Conservation (phyloP, 2,113 vertebrate species). For the Myiagra hebetior region DNA sequence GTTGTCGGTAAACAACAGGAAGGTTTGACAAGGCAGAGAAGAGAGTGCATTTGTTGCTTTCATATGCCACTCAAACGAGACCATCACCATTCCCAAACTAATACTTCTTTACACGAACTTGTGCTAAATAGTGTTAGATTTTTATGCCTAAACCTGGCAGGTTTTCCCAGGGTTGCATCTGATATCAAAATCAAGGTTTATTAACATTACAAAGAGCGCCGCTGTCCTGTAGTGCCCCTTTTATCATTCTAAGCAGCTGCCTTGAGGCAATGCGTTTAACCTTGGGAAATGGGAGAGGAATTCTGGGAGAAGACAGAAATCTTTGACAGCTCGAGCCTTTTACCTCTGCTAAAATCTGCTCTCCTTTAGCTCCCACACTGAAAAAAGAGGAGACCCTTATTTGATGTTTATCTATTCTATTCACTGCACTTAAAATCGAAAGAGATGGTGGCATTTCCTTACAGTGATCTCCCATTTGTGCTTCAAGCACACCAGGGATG, state of each 20-base stretch:
- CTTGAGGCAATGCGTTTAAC: slow-evolving; percentile 78
- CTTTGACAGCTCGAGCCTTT: slow-evolving; percentile 69
- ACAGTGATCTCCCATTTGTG: slow-evolving; percentile 34
- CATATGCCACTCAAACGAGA: slow-evolving; percentile 62
- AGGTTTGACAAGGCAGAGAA: slow-evolving; percentile 38
- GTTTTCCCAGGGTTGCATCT: slow-evolving; percentile 77
- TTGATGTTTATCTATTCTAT: slow-evolving; percentile 69
- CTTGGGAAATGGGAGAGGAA: slow-evolving; percentile 80
- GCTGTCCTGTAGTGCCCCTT: slow-evolving; percentile 76
- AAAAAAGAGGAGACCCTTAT: slow-evolving; percentile 49
- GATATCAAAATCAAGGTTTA: slow-evolving; percentile 80
- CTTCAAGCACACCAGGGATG: neutral
- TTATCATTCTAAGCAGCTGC: slow-evolving; percentile 81
- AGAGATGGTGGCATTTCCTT: slow-evolving; percentile 30
- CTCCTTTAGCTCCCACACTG: slow-evolving; percentile 41
- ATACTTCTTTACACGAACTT: slow-evolving; percentile 54
- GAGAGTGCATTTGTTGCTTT: slow-evolving; percentile 21
- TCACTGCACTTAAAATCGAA: slow-evolving; percentile 42
- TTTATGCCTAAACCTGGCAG: slow-evolving; percentile 60
- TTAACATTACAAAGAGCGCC: slow-evolving; percentile 84
- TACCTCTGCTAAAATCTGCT: slow-evolving; percentile 63
- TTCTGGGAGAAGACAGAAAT: slow-evolving; percentile 69
- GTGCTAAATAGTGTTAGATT: slow-evolving; percentile 71
- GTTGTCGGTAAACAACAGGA: slow-evolving; percentile 32
- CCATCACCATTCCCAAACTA: slow-evolving; percentile 62